Conservation (phyloP, 2,797 vertebrate genomes). For the Menidia menidia region DNA sequence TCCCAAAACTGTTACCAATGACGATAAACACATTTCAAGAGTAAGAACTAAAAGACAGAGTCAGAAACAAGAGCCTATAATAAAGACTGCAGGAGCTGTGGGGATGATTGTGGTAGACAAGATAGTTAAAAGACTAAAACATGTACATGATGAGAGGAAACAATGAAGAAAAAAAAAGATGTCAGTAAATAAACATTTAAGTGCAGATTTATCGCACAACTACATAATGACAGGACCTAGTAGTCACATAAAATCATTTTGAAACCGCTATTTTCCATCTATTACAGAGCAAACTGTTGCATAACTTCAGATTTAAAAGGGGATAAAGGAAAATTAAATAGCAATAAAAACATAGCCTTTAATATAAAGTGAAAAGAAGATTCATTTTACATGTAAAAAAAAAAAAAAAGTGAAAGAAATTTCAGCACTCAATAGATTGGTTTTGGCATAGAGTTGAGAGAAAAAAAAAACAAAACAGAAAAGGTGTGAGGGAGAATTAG, state of each 20-base stretch:
- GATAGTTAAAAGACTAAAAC: slow-evolving; percentile 35
- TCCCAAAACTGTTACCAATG: slow-evolving; percentile 71
- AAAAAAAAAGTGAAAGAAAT: slow-evolving; percentile 52
- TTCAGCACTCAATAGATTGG: slow-evolving; percentile 73
- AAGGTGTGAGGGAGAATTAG: slow-evolving; percentile 51
- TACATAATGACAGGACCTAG: slow-evolving; percentile 34
- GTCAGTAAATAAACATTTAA: slow-evolving; percentile 26
- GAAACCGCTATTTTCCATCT: slow-evolving; percentile 46
- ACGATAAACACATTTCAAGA: slow-evolving; percentile 53
- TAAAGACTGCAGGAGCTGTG: slow-evolving; percentile 43
- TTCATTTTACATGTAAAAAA: slow-evolving; percentile 60
- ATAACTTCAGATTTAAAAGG: slow-evolving; percentile 40
- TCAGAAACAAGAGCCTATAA: slow-evolving; percentile 34
- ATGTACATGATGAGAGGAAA: slow-evolving; percentile 38
- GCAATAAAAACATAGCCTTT: slow-evolving; percentile 72
- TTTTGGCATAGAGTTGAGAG: slow-evolving; percentile 71
- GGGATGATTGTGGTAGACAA: slow-evolving; percentile 32
- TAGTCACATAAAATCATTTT: slow-evolving; percentile 28
- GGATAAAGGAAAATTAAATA: slow-evolving; percentile 67
- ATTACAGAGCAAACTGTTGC: slow-evolving; percentile 55
- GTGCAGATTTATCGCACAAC: slow-evolving; percentile 40
- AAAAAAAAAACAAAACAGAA: slow-evolving; percentile 21
- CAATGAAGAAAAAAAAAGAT: slow-evolving; percentile 14
- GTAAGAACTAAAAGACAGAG: slow-evolving; percentile 38
- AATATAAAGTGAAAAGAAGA: slow-evolving; percentile 74